Conservation (phyloP, 2,113 vertebrate species). For the Callipepla squamata region DNA sequence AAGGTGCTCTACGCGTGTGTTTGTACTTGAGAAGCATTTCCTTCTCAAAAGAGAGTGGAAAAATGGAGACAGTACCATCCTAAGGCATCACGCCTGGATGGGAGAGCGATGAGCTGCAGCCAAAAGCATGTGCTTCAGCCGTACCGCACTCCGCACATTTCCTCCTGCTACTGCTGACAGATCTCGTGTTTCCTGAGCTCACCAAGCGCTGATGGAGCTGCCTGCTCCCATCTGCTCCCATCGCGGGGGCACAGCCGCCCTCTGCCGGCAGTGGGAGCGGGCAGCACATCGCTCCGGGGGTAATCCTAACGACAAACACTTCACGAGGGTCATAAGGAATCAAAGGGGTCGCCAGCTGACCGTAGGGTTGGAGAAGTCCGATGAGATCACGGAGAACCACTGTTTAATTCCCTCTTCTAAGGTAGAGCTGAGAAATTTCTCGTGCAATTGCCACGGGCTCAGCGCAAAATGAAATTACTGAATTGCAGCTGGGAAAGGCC, state of each 20-base stretch:
- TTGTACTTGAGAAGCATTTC: not conserved
- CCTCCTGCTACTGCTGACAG: slow-evolving; percentile 34
- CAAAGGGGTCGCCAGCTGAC: not conserved
- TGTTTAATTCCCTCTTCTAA: not conserved
- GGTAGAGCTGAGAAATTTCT: not conserved
- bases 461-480: not conserved
- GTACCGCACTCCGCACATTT: not conserved
- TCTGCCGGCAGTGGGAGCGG: not conserved
- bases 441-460: not conserved
- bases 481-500: too few relatives aligned
- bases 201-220: not conserved
- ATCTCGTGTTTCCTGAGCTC: not conserved
- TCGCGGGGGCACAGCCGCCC: not conserved
- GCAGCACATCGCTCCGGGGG: too few relatives aligned
- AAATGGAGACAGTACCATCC: slow-evolving; percentile 21
- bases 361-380: not conserved
- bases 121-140: not conserved
- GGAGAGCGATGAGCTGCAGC: slow-evolving; percentile 30
- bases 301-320: too few relatives aligned
- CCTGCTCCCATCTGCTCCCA: accelerated
- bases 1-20: slow-evolving; percentile 23
- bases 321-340: not conserved
- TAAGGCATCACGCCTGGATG: slow-evolving; percentile 10
- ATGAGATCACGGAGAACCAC: not conserved
- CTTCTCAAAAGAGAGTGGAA: not conserved